Base-by-base conservation (phyloP, 2,888 invertebrate genomes). In the Macrostomum cliftonense region DNA sequence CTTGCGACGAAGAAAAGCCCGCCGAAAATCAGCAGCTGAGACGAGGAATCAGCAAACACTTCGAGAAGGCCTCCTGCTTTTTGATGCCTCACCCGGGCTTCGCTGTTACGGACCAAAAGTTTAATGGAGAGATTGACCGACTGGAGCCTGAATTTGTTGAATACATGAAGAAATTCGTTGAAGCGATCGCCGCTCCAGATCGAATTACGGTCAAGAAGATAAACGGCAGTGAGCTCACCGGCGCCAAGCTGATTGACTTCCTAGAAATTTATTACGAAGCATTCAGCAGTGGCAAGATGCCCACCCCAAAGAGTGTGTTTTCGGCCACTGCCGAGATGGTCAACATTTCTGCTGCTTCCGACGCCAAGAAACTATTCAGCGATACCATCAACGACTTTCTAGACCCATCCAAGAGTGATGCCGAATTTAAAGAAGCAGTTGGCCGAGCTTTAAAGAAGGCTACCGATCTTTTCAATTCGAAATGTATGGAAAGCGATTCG, bases 261-360 rank as follows among this genome's bases (percentile, higher is more conserved):
- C 4, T 28, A 9, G 28, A 28, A 9, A 9, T 28, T 28, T 28
- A 28, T 9, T 28, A 7, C 9, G 28, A 28, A 46, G 37, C 50
- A 49, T 16, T 28, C 85, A 86, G 71, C 28, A 91, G 93, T 28
- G 89, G 93, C 67, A 89, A 93, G 65, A 75, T 99, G 61, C 97
- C 97, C 0, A 95, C 97, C 71, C 97, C 97, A 1, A 99, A 95
- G 75, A 89, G 91, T 57, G 95, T 99, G 91, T 78, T 97, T 53
- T 83, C 87, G 83, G 95, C 97, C 40, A 97, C 97, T 38, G 95
- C 95, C 0, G 95, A 97, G 73, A 95, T 95, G 0, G 97, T 97
- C 72, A 97, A 97, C 73, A 74, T 97, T 56, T 83, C 91, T 38
- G 95, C 93, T 1, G 87, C 93, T 21, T 87, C 89, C 11, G 81